Evolutionary conservation across 2,888 invertebrate genomes (phyloP).

Genomic region (Melieria crassipennis): DNA sequence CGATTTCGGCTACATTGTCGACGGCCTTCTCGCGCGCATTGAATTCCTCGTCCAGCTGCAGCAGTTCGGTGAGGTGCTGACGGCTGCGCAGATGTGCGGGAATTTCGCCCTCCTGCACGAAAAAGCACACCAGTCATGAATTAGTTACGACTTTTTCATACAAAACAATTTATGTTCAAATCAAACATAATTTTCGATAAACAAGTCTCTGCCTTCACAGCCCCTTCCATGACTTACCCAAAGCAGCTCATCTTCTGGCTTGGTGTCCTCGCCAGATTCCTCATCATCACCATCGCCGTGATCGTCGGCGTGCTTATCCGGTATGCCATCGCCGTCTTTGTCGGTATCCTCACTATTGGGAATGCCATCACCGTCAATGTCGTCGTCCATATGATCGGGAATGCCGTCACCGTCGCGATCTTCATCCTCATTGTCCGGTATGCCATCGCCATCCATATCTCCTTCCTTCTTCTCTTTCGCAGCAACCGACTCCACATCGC

Average conservation of each 20-base stretch:
- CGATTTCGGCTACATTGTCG: slow-evolving; percentile 78
- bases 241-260: slow-evolving; percentile 73
- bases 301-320: slow-evolving; percentile 51
- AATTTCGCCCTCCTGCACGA: slow-evolving; percentile 73
- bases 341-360: slow-evolving; percentile 53
- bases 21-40: slow-evolving; percentile 76
- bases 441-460: slow-evolving; percentile 61
- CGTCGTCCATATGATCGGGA: slow-evolving; percentile 43
- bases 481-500: slow-evolving; percentile 48
- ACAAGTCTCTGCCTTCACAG: not conserved
- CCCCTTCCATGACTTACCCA: slow-evolving; percentile 65
- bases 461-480: slow-evolving; percentile 44
- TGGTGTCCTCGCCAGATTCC: slow-evolving; percentile 66
- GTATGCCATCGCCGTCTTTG: slow-evolving; percentile 48
- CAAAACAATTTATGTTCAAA: not conserved
- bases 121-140: not conserved
- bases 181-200: not conserved
- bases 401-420: slow-evolving; percentile 53
- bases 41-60: slow-evolving; percentile 82
- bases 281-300: slow-evolving; percentile 45
- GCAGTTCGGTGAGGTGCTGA: slow-evolving; percentile 81
- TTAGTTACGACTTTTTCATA: not conserved
- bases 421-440: slow-evolving; percentile 67
- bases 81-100: slow-evolving; percentile 82
- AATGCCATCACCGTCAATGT: slow-evolving; percentile 47